Evolutionary conservation across 2,888 invertebrate species (phyloP).

Genomic region (Parnassius glacialis): DNA sequence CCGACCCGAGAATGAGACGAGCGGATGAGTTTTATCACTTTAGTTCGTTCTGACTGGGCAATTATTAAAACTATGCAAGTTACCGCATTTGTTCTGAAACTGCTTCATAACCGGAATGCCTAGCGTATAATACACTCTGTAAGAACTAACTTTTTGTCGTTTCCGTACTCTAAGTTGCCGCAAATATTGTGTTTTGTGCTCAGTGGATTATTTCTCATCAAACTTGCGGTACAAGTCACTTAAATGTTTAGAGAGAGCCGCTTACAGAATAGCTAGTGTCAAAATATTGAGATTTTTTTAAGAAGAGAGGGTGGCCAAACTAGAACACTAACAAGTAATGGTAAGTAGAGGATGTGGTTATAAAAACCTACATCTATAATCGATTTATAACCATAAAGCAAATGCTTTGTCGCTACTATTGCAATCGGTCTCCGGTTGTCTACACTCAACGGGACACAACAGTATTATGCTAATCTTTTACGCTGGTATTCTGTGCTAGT

Average conservation of each 20-base stretch:
- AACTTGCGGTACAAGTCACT: conserved; percentile 13
- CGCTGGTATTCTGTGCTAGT: too few species aligned
- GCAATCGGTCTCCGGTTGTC: too few species aligned
- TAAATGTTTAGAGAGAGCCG: conserved; percentile 3
- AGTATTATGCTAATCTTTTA: too few species aligned
- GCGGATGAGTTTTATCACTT: conserved; percentile 40
- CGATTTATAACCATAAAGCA: too few species aligned
- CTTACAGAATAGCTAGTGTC: not conserved
- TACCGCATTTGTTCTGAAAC: conserved; percentile 29
- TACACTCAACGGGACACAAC: too few species aligned
- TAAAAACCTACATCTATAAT: too few species aligned
- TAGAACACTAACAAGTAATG: too few species aligned
- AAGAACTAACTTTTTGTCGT: conserved; percentile 18
- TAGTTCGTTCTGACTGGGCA: conserved; percentile 35
- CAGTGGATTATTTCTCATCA: conserved; percentile 3
- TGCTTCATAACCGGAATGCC: conserved; percentile 15
- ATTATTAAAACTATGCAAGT: conserved; percentile 30
- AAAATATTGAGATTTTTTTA: too few species aligned
- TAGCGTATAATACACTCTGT: conserved; percentile 4
- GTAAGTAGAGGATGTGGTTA: too few species aligned
- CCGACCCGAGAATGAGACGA: conserved; percentile 35
- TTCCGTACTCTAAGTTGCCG: conserved; percentile 8
- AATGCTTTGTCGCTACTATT: too few species aligned
- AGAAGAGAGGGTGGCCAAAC: too few species aligned
- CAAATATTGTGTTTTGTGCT: conserved; percentile 11